Evolutionary conservation across 2,888 invertebrate genomes (phyloP), one percentile per base, ranked within the genome.

Genomic region (Operophtera brumata): DNA sequence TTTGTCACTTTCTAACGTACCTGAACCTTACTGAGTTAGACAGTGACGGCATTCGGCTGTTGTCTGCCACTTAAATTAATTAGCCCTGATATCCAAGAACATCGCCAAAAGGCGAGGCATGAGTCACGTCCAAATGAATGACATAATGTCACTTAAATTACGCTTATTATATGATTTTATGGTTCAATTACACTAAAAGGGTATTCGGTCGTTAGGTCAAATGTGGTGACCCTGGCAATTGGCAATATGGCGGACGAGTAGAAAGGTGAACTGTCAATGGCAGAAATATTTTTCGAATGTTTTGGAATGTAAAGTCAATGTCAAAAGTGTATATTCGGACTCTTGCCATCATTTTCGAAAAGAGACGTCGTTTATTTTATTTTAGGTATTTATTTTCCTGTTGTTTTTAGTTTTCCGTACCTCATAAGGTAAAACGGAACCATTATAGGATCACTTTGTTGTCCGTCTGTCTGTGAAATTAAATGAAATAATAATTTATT

Each of bases 221-320:
- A 42, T 40, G 50, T 44, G 54, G 30, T 54, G 57, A 59, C 59
- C 61, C 63, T 55, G 57, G 32, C 43, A 13, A 10, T 35, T 45
- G 26, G n/a, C 25, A n/a, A 51, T 12, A 57, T 59, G 61, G 50
- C 57, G 54, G 41, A 55, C 43, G 37, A 12, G 43, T 51, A 36
- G 40, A 59, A 61, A 57, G 47, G 54, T 47, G 49, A 55, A 47
- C 41, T 54, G 57, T 55, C 63, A 63, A 59, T 63, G 63, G 59
- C 60, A 58, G 32, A 48, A 2, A 10, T 7, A 40, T 45, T 49
- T 42, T 34, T 10, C 20, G n/a, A 28, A 30, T 41, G 39, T 35
- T 40, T 25, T 13, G 13, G 26, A 44, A n/a, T n/a, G n/a, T n/a
- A 48, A 48, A 47, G 52, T 37, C 52, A 47, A 42, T 42, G 46